Evolutionary conservation across 2,888 invertebrate genomes (phyloP).

Genomic region (Ormyrus nitidulus): DNA sequence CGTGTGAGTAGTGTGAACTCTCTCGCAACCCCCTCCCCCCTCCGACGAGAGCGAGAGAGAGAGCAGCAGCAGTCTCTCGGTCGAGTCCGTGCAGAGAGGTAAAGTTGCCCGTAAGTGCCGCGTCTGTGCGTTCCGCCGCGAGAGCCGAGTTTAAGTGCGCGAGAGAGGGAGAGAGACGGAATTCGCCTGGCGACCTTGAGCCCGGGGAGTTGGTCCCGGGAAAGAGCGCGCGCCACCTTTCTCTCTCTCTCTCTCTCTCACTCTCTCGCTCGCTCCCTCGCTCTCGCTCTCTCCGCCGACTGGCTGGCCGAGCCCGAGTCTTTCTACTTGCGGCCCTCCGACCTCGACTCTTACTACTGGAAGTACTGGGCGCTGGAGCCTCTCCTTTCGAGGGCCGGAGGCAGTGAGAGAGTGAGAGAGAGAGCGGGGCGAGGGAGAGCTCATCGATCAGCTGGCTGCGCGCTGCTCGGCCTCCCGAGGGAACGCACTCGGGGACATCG

Average conservation of each 20-base stretch:
- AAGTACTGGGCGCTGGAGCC: too few species aligned
- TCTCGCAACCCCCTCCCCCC: too few species aligned
- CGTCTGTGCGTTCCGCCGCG: neutral
- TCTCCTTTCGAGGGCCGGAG: neutral
- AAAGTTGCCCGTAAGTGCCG: neutral
- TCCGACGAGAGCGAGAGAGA: neutral
- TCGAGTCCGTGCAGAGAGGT: too few species aligned
- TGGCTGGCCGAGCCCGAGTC: too few species aligned
- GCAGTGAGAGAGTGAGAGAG: neutral
- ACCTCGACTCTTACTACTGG: slow-evolving; percentile 21
- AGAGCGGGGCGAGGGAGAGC: neutral
- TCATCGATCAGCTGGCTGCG: slow-evolving; percentile 51
- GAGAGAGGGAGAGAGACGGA: slow-evolving; percentile 29
- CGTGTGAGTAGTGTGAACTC: too few species aligned
- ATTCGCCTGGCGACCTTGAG: slow-evolving; percentile 54
- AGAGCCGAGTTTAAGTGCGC: neutral
- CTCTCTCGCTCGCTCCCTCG: neutral
- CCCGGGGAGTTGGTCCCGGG: slow-evolving; percentile 56
- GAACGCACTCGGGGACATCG: slow-evolving; percentile 6
- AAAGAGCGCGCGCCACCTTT: slow-evolving; percentile 35
- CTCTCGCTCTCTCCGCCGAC: neutral
- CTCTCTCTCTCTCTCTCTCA: neutral
- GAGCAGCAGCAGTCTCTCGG: neutral
- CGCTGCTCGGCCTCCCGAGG: slow-evolving; percentile 11
- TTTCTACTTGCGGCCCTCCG: too few species aligned